These are phyloP conservation scores for Chloroclysta siterata DNA, from an alignment of 2,888 invertebrate species.

Conservation along the genomic window DNA sequence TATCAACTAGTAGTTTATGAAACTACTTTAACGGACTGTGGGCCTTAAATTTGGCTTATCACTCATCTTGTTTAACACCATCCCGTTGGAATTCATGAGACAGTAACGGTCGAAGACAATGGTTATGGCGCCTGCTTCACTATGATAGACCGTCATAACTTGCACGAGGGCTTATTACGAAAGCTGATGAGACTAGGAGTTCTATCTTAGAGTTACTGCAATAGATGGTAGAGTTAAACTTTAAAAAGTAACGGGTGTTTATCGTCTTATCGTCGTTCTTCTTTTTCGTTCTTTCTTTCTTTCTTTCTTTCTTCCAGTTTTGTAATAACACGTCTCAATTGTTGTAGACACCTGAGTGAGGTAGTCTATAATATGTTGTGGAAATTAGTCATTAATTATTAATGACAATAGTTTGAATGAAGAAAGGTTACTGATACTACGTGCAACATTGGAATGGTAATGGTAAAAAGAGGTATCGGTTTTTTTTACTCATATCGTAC, in stretches of 20 bases:
- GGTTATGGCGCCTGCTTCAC: constrained; percentile 56
- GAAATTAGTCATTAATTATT: too few relatives aligned
- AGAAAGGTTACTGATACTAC: too few relatives aligned
- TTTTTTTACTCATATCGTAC: too few relatives aligned
- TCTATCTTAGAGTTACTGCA: constrained; percentile 17
- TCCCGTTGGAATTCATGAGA: constrained; percentile 57
- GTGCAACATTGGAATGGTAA: too few relatives aligned
- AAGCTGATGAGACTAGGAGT: constrained; percentile 26
- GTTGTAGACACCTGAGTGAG: too few relatives aligned
- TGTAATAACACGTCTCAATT: too few relatives aligned
- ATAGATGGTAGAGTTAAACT: constrained; percentile 1
- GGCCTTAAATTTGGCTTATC: constrained; percentile 22
- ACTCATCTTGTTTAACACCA: constrained; percentile 39
- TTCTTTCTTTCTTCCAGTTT: too few relatives aligned
- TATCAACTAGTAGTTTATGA: neutral
- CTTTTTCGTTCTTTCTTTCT: too few relatives aligned
- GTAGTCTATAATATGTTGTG: too few relatives aligned
- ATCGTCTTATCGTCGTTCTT: too few relatives aligned
- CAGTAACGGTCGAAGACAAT: constrained; percentile 52
- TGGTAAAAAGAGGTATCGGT: too few relatives aligned
- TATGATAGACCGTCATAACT: constrained; percentile 56
- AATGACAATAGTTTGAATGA: too few relatives aligned
- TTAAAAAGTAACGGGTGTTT: constrained; percentile 5
- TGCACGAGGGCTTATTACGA: constrained; percentile 45
- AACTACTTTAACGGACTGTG: neutral